Conservation (phyloP, 2,797 vertebrate genomes). For the Dermochelys coriacea region DNA sequence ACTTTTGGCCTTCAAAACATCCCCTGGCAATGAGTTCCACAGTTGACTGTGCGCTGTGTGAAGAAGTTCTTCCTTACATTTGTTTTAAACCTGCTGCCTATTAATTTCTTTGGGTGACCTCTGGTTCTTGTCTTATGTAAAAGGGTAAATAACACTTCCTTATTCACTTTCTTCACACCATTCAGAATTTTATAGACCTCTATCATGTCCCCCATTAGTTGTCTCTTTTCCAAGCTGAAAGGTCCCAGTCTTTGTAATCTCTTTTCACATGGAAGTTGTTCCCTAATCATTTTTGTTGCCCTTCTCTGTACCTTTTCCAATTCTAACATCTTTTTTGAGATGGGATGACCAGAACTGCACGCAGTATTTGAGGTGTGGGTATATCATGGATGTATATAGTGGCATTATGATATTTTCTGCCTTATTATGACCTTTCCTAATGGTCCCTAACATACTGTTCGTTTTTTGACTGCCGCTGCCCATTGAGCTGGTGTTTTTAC, state of each 20-base stretch:
- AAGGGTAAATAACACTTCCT: background rate
- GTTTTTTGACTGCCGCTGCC: background rate
- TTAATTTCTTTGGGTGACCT: background rate
- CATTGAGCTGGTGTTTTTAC: background rate
- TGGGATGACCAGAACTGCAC: too few relatives aligned
- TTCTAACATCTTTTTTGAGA: background rate
- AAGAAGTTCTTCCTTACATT: background rate
- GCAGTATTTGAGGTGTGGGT: too few relatives aligned
- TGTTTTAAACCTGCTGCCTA: background rate
- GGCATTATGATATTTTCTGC: too few relatives aligned
- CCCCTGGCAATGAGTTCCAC: background rate
- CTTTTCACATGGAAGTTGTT: background rate
- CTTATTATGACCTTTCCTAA: background rate
- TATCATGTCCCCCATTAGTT: background rate
- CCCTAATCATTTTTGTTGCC: too few relatives aligned
- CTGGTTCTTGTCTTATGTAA: background rate
- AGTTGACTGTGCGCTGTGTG: background rate
- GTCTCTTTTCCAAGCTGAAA: background rate
- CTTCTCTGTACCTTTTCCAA: background rate
- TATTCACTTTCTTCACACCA: background rate
- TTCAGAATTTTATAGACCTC: background rate
- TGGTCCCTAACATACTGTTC: background rate
- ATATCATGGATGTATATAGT: too few relatives aligned
- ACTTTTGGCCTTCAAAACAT: background rate
- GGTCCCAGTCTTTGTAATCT: background rate